Evolutionary conservation across 2,888 invertebrate species (phyloP).

Genomic region (Entomobrya proxima): DNA sequence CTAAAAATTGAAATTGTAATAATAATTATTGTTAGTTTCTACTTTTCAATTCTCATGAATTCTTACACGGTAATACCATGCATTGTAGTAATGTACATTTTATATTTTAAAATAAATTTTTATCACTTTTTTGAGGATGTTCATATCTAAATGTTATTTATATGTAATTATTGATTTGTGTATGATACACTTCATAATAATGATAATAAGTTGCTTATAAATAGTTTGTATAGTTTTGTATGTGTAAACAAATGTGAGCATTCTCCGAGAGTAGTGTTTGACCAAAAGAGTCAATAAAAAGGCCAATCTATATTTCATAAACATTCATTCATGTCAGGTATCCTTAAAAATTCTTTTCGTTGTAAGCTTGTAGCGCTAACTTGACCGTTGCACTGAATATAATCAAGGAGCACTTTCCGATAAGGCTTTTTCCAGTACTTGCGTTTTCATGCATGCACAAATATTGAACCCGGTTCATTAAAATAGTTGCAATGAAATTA

Average conservation of each 20-base stretch:
- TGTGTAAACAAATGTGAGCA: constrained; percentile 44
- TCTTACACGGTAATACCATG: constrained; percentile 11
- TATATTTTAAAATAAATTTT: constrained; percentile 21
- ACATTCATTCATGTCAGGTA: background rate
- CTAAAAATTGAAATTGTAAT: constrained; percentile 4
- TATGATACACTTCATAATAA: background rate
- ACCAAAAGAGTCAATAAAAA: constrained; percentile 8
- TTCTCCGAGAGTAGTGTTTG: constrained; percentile 31
- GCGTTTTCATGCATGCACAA: background rate
- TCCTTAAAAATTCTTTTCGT: background rate
- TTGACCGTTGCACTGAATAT: background rate
- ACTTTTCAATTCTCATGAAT: background rate
- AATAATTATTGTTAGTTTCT: background rate
- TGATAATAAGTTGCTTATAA: background rate
- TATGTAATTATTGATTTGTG: background rate
- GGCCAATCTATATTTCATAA: constrained; percentile 13
- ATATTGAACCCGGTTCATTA: background rate
- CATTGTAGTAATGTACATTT: background rate
- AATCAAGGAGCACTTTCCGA: constrained; percentile 20
- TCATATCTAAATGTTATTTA: background rate
- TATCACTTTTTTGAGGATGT: constrained; percentile 20
- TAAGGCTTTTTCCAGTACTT: constrained; percentile 4
- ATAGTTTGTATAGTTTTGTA: constrained; percentile 38
- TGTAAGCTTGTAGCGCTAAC: background rate
- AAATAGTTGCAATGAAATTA: background rate